These are phyloP conservation scores for Tamandua tetradactyla DNA, from an alignment of 2,797 vertebrate genomes.

Conservation along the genomic window DNA sequence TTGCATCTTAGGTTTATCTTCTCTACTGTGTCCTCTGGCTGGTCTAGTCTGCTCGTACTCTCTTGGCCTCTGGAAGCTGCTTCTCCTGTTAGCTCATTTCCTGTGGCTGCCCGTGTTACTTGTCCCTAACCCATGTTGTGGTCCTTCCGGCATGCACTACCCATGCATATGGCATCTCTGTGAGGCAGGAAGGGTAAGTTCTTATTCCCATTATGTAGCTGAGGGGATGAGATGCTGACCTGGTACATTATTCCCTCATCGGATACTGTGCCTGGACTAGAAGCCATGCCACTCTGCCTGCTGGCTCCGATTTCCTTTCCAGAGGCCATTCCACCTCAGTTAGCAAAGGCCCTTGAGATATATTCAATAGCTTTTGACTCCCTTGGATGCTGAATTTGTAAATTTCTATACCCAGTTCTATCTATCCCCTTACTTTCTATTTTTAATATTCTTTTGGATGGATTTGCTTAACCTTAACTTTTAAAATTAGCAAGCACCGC, in stretches of 20 bases:
- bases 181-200: not conserved
- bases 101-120: not conserved
- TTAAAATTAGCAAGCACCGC: conserved; percentile 72
- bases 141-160: not conserved
- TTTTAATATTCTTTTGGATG: conserved; percentile 75
- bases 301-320: not conserved
- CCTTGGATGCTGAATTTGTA: conserved; percentile 33
- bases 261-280: not conserved
- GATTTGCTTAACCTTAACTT: conserved; percentile 71
- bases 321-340: not conserved
- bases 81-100: not conserved
- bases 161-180: not conserved
- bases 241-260: not conserved
- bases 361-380: not conserved
- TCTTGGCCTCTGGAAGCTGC: not conserved
- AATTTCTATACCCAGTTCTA: conserved; percentile 2
- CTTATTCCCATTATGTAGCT: not conserved
- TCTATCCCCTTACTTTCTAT: conserved; percentile 63
- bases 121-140: not conserved
- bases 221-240: not conserved
- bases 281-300: not conserved
- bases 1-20: not conserved
- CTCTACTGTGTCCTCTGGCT: not conserved
- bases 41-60: rapidly evolving
- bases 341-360: not conserved